Base-by-base conservation (phyloP, 2,888 invertebrate species). In the Caenorhabditis plicata region DNA sequence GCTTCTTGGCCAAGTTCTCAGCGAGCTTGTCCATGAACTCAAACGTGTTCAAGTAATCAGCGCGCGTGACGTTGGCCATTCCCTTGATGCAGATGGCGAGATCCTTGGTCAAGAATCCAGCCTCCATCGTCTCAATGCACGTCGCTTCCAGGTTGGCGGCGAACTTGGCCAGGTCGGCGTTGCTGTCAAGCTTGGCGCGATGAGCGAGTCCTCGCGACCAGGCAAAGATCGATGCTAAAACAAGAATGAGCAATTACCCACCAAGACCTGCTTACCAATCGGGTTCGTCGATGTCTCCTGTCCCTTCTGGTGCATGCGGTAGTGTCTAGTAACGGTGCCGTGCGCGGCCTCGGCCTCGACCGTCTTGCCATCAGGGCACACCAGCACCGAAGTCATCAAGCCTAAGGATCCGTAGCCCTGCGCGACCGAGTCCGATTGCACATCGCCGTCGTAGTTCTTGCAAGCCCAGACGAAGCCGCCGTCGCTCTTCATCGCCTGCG, bases 391-490 rank as follows among this genome's bases (percentile, higher is more conserved):
- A 0, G 96, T 98, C 98, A 98, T 98, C 72, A 98, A 86, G 70
- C 96, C 96, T 54, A 96, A 85, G 1, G 94, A 95, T 13, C 96
- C 86, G 75, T 84, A 85, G 27, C 85, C 84, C 84, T 98, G 96
- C 56, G 96, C 96, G 25, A 98, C 91, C 0, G 93, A 91, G 83
- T 98, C 96, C 0, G 93, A 94, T 83, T 98, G 96, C 0, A 98
- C 96, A 83, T 98, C 96, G 35, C 96, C 96, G 81, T 98, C 96
- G 82, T 98, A 98, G 83, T 98, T 98, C 83, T 98, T 98, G 83
- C 96, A 98, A 8, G 96, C 94, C 96, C 96, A 98, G 0, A 98
- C 94, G 82, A 96, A 98, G 35, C 96, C 96, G 70, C 98, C 98
- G 76, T 93, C 92, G 0, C 92, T 91, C 83, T 96, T 69, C 64